Evolutionary conservation across 2,113 vertebrate species (phyloP).

Genomic region (Actinemys pallida): DNA sequence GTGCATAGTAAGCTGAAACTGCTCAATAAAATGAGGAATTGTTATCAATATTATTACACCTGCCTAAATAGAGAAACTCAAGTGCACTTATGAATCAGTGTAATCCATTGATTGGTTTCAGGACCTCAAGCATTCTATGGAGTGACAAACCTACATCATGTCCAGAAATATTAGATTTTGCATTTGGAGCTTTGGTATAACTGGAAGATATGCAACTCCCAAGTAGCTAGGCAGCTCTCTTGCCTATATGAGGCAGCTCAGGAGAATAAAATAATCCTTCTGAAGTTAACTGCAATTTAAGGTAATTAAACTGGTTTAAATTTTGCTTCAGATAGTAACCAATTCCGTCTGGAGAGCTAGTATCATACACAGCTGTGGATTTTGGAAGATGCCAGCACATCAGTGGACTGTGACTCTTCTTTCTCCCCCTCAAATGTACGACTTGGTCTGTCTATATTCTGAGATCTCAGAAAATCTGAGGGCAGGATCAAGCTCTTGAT

Average conservation of each 20-base stretch:
- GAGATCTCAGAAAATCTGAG: not conserved
- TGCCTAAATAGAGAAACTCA: too few species aligned
- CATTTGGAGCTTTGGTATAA: too few species aligned
- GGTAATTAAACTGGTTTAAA: conserved; percentile 52
- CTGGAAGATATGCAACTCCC: too few species aligned
- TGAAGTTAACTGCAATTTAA: conserved; percentile 52
- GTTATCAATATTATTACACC: too few species aligned
- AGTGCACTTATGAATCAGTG: too few species aligned
- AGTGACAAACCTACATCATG: too few species aligned
- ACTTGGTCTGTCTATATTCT: not conserved
- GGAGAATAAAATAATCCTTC: conserved; percentile 46
- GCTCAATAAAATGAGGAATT: too few species aligned
- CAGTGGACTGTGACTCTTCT: not conserved
- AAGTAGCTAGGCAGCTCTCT: conserved; percentile 28
- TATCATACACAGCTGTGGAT: not conserved
- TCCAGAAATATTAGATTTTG: too few species aligned
- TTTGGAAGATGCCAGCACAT: conserved; percentile 21
- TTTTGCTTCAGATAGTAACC: not conserved
- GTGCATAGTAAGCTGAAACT: too few species aligned
- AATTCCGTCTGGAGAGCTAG: conserved; percentile 12
- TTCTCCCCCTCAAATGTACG: not conserved
- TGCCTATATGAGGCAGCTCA: conserved; percentile 9
- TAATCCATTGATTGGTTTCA: too few species aligned
- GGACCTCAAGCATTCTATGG: too few species aligned
- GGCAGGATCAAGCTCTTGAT: accelerated